These are phyloP conservation scores for Dendronephthya gigantea DNA, from an alignment of 64 coral and sea anemone species.

Conservation along the genomic window DNA sequence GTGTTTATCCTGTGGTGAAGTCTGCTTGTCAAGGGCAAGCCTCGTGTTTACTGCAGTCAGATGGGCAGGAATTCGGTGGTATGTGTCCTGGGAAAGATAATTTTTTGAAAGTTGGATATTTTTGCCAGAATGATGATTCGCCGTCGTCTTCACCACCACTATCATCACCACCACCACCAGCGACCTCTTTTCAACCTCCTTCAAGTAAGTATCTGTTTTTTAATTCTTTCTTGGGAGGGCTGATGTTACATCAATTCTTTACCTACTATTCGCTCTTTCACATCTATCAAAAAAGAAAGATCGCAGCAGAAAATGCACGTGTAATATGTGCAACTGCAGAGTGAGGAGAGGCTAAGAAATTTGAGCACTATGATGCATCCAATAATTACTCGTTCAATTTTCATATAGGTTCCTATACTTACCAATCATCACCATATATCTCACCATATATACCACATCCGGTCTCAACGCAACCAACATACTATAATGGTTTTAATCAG, in stretches of 20 bases:
- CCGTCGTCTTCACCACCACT: not conserved
- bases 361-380: too few relatives aligned
- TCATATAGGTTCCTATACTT: not conserved
- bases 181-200: not conserved
- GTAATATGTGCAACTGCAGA: too few relatives aligned
- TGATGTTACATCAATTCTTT: too few relatives aligned
- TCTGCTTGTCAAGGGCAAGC: constrained; percentile 14
- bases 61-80: not conserved
- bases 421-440: too few relatives aligned
- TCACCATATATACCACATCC: constrained; percentile 17
- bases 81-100: not conserved
- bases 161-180: not conserved
- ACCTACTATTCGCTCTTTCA: too few relatives aligned
- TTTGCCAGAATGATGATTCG: not conserved
- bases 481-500: not conserved
- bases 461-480: not conserved
- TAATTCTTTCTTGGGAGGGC: not conserved
- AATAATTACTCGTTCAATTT: too few relatives aligned
- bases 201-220: not conserved
- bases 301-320: too few relatives aligned
- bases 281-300: too few relatives aligned
- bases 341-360: too few relatives aligned
- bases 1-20: not conserved
- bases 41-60: constrained; percentile 1
- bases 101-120: not conserved